These are phyloP conservation scores for Podocnemis expansa DNA, from an alignment of 2,113 vertebrate genomes.

Conservation along the genomic window DNA sequence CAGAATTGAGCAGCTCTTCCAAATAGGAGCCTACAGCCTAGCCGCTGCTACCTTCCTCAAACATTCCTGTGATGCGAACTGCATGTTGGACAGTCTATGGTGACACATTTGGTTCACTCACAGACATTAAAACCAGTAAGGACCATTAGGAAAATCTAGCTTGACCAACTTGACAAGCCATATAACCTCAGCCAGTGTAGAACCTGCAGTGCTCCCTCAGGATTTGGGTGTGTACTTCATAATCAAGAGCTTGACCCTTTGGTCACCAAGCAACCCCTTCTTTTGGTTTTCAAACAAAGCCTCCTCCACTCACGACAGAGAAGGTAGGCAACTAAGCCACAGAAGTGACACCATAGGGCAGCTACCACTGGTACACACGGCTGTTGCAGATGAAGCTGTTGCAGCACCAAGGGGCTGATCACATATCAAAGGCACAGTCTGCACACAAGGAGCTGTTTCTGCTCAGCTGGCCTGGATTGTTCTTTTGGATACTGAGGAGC, in stretches of 20 bases:
- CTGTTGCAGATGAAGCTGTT: neutral
- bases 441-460: too few relatives aligned
- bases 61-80: neutral
- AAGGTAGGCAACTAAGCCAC: neutral
- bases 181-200: neutral
- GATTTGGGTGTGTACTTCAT: neutral
- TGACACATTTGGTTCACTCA: neutral
- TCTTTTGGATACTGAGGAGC: neutral
- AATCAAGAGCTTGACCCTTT: neutral
- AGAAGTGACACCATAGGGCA: neutral
- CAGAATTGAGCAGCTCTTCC: too few relatives aligned
- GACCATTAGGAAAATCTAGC: neutral
- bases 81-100: too few relatives aligned
- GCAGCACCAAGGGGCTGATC: neutral
- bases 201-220: neutral
- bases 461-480: neutral
- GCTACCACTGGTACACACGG: neutral
- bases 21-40: too few relatives aligned
- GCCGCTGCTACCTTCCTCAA: neutral
- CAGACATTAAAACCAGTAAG: neutral
- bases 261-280: neutral
- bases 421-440: neutral
- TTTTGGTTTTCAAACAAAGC: neutral
- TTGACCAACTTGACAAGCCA: neutral
- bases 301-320: neutral